Evolutionary conservation across 2,888 invertebrate genomes (phyloP).

Genomic region (Monopis laevigella): DNA sequence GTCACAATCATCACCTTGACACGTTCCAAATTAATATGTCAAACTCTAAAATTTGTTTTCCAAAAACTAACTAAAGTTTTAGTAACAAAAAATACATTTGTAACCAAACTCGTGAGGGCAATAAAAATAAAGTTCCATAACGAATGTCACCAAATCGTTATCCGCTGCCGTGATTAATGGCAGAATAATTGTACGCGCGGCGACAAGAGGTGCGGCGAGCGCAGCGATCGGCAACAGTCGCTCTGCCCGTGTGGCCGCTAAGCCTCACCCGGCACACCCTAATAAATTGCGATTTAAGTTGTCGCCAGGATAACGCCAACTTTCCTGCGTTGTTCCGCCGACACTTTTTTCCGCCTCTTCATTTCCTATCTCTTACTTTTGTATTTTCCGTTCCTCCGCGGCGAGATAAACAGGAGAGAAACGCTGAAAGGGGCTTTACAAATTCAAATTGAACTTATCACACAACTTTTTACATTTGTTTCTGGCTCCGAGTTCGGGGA

Average conservation of each 20-base stretch:
- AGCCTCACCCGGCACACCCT: conserved; percentile 55
- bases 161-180: conserved; percentile 21
- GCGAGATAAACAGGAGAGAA: conserved; percentile 67
- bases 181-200: conserved; percentile 22
- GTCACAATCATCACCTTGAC: not conserved
- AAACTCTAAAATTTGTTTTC: not conserved
- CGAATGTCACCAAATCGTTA: conserved; percentile 14
- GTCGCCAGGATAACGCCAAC: conserved; percentile 66
- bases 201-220: conserved; percentile 16
- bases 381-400: conserved; percentile 63
- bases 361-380: conserved; percentile 69
- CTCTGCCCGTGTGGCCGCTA: conserved; percentile 25
- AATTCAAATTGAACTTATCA: conserved; percentile 69
- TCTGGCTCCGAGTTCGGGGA: conserved; percentile 63
- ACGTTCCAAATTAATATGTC: conserved; percentile 3
- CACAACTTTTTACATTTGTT: conserved; percentile 69
- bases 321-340: conserved; percentile 65
- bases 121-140: conserved; percentile 15
- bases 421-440: conserved; percentile 68
- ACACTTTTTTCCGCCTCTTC: conserved; percentile 68
- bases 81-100: not conserved
- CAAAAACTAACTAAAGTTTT: not conserved
- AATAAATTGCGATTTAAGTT: conserved; percentile 68
- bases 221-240: conserved; percentile 13
- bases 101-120: conserved; percentile 10